phyloP scores from a whole-genome alignment of 1,140 invertebrate species.

The Stenopsyche tienmushanensis region DNA sequence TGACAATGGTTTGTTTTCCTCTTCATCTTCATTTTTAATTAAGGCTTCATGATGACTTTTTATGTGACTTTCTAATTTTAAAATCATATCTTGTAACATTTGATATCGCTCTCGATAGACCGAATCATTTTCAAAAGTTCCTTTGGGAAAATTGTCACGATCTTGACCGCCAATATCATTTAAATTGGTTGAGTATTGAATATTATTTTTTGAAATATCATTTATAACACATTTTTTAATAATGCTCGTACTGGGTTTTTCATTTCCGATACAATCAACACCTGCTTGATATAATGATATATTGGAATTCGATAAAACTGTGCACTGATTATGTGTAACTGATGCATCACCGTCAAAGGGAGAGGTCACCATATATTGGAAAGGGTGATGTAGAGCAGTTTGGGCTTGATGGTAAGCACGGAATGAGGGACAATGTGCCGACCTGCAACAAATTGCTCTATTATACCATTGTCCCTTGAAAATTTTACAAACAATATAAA shows the following conservation, averaged over 20 bases:
- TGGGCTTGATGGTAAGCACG: slow-evolving; percentile 15
- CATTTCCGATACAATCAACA: too few species aligned
- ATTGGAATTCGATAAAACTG: too few species aligned
- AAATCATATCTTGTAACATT: not conserved
- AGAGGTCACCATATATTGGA: not conserved
- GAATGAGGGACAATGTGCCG: slow-evolving; percentile 12
- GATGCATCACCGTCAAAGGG: not conserved
- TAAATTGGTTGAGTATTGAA: too few species aligned
- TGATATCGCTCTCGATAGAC: not conserved
- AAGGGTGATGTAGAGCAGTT: slow-evolving; percentile 1
- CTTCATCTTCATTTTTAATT: not conserved
- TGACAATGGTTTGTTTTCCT: not conserved
- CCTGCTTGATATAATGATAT: too few species aligned
- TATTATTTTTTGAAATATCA: too few species aligned
- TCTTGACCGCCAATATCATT: too few species aligned
- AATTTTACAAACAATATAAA: not conserved
- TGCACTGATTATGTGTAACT: not conserved
- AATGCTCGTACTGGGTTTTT: too few species aligned
- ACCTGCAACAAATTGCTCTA: slow-evolving; percentile 29
- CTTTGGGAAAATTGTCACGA: too few species aligned
- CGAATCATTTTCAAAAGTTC: not conserved
- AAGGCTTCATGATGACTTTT: not conserved
- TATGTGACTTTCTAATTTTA: not conserved
- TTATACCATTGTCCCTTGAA: slow-evolving; percentile 12
- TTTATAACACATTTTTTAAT: too few species aligned